phyloP scores from a whole-genome alignment of 2,888 invertebrate species.

The Melieria picta region DNA sequence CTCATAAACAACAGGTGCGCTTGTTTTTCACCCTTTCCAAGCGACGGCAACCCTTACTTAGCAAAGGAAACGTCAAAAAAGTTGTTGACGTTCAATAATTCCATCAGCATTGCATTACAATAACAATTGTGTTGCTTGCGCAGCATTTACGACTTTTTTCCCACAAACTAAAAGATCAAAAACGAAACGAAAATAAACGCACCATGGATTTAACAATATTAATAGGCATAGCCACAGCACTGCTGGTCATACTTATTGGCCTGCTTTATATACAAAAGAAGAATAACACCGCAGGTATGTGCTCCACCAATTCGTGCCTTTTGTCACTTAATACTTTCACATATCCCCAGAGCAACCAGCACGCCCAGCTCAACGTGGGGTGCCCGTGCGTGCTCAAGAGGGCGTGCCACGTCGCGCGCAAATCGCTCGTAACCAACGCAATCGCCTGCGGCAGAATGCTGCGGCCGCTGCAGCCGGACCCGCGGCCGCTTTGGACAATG shows the following conservation, averaged over 20 bases:
- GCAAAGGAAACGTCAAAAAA: not conserved
- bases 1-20: no score
- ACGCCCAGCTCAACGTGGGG: slow-evolving; percentile 48
- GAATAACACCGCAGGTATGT: slow-evolving; percentile 20
- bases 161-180: no score
- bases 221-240: slow-evolving; percentile 65
- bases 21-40: no score
- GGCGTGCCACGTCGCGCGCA: slow-evolving; percentile 76
- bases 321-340: not conserved
- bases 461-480: slow-evolving; percentile 66
- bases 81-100: slow-evolving; percentile 30
- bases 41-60: no score
- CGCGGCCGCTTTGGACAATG: slow-evolving; percentile 68
- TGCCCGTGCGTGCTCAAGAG: slow-evolving; percentile 64
- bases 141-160: slow-evolving; percentile 26
- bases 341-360: slow-evolving; percentile 40
- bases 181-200: not conserved
- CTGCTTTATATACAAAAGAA: slow-evolving; percentile 61
- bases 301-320: not conserved
- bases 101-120: not conserved
- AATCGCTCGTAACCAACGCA: slow-evolving; percentile 77
- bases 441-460: slow-evolving; percentile 64
- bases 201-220: slow-evolving; percentile 67
- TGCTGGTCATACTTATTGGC: slow-evolving; percentile 63
- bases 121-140: slow-evolving; percentile 16